Conservation (phyloP, 2,888 invertebrate genomes). For the Melanchra persicariae region DNA sequence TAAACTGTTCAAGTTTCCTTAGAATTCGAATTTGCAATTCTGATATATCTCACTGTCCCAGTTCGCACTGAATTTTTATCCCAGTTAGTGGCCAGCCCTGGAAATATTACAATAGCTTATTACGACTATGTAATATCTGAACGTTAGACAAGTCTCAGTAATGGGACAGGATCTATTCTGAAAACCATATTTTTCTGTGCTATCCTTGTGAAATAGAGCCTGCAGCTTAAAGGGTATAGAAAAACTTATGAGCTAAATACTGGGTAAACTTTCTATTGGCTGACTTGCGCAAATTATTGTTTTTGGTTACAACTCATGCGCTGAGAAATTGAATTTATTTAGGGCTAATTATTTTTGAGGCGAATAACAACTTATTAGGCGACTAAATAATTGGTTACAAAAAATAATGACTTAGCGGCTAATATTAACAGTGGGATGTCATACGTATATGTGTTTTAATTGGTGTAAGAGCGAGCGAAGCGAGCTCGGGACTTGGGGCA, state of each 20-base stretch:
- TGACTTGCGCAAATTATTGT: neutral
- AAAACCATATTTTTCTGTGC: neutral
- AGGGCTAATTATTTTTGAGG: too few species aligned
- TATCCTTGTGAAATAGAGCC: neutral
- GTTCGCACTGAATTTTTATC: conserved; percentile 63
- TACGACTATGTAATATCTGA: conserved; percentile 15
- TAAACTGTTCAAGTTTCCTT: conserved; percentile 63
- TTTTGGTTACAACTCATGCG: too few species aligned
- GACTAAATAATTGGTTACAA: too few species aligned
- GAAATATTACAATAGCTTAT: conserved; percentile 56
- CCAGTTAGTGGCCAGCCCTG: conserved; percentile 39
- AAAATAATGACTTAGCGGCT: too few species aligned
- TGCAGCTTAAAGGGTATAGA: too few species aligned
- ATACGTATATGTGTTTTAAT: too few species aligned
- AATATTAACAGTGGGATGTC: too few species aligned
- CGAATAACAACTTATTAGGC: too few species aligned
- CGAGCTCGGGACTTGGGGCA: too few species aligned
- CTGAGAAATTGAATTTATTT: too few species aligned
- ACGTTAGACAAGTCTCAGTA: neutral
- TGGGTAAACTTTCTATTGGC: neutral
- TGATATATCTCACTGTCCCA: conserved; percentile 54
- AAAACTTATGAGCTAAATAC: neutral
- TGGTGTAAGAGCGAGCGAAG: too few species aligned
- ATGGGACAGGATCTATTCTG: conserved; percentile 5
- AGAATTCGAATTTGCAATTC: conserved; percentile 65